Percentiles rank a stretch among this genome's conserved stretches.
These are phyloP conservation scores for Aspidapion aeneum DNA, from an alignment of 2,888 invertebrate species.

Conservation along the genomic window DNA sequence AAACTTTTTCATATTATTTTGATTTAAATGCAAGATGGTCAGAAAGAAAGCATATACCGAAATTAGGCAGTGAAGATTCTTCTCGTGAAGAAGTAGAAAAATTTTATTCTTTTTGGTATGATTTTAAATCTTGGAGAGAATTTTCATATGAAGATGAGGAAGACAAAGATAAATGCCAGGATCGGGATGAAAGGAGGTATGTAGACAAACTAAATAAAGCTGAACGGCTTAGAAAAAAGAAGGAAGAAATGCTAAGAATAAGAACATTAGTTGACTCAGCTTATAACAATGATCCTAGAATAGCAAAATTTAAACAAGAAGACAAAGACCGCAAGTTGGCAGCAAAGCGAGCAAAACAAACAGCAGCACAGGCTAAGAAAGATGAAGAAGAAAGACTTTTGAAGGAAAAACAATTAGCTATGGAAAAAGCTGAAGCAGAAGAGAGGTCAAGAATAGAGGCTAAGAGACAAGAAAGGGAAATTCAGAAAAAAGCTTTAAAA, in stretches of 20 bases:
- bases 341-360: constrained; percentile 82
- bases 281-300: constrained; percentile 91
- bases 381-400: constrained; percentile 79
- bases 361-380: constrained; percentile 75
- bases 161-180: constrained; percentile 96
- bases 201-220: constrained; percentile 98
- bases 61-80: constrained; percentile 70
- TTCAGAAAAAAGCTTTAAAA: constrained; percentile 78
- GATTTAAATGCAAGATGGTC: constrained; percentile 88
- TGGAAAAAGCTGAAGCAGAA: constrained; percentile 74
- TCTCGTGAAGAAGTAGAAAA: constrained; percentile 81
- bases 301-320: constrained; percentile 88
- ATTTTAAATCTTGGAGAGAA: constrained; percentile 98
- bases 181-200: constrained; percentile 94
- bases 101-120: constrained; percentile 98
- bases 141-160: constrained; percentile 98
- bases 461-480: constrained; percentile 81
- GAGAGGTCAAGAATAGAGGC: constrained; percentile 80
- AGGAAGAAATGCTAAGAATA: constrained; percentile 94
- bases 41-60: constrained; percentile 79
- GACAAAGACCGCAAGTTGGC: constrained; percentile 89
- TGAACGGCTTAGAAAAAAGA: constrained; percentile 88
- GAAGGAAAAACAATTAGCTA: constrained; percentile 69
- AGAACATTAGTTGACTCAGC: constrained; percentile 90
- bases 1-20: constrained; percentile 64